Conservation (phyloP, 2,797 vertebrate genomes). For the Mormyrops attenuatus region DNA sequence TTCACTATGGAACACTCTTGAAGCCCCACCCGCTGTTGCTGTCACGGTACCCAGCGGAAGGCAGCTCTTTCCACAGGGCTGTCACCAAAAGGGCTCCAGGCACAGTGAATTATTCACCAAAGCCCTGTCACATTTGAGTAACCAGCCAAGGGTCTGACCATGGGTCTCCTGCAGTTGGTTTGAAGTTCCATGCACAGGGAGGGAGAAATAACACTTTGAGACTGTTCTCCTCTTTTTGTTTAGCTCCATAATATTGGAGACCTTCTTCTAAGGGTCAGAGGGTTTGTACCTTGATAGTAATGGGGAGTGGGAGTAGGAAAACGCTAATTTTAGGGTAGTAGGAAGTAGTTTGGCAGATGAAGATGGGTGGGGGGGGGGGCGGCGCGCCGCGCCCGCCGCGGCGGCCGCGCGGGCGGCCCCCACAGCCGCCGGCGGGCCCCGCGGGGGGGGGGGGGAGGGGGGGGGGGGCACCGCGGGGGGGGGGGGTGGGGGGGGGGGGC, state of each 20-base stretch:
- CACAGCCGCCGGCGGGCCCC: too few species aligned
- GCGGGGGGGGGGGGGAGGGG: too few species aligned
- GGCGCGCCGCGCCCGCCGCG: too few species aligned
- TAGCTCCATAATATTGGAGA: background rate
- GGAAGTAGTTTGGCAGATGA: background rate
- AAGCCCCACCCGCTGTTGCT: background rate
- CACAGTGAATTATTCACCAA: conserved; percentile 14
- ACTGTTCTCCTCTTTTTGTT: background rate
- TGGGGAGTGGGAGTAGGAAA: background rate
- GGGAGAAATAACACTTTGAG: background rate
- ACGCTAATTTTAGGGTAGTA: background rate
- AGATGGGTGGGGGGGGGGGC: too few species aligned
- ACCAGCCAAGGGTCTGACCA: background rate
- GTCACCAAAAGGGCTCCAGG: background rate
- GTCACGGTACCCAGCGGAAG: background rate
- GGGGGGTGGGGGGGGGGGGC: too few species aligned
- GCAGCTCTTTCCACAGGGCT: background rate
- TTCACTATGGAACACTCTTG: background rate
- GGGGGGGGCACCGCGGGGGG: accelerated
- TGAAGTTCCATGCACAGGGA: background rate
- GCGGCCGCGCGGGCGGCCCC: too few species aligned
- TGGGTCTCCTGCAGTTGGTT: background rate
- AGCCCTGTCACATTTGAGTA: background rate
- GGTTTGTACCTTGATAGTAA: background rate
- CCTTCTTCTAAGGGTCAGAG: background rate